phyloP scores from a whole-genome alignment of 2,797 vertebrate genomes.

The Miichthys miiuy region DNA sequence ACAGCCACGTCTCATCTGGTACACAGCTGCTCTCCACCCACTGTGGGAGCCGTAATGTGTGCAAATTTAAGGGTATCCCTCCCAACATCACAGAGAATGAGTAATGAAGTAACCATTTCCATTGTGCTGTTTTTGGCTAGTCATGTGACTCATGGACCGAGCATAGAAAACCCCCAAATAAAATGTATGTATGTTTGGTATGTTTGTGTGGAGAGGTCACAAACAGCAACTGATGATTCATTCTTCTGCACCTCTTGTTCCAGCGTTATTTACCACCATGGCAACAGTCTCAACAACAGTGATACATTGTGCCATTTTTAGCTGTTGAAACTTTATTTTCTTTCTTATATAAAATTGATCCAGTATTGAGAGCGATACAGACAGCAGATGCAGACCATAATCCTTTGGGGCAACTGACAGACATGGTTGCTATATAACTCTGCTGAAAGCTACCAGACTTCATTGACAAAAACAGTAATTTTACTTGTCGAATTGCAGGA shows the following conservation, averaged over 20 bases:
- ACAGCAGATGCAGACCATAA: no score
- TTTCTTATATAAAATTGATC: no score
- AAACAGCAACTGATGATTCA: constrained; percentile 37
- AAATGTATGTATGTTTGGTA: neutral
- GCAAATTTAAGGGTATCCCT: constrained; percentile 25
- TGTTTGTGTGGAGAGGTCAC: constrained; percentile 4
- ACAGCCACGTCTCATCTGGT: constrained; percentile 29
- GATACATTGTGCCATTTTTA: neutral
- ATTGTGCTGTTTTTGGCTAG: constrained; percentile 8
- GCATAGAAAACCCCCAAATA: constrained; percentile 32
- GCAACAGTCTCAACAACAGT: neutral
- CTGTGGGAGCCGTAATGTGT: neutral
- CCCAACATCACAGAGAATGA: constrained; percentile 21
- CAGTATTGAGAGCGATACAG: no score
- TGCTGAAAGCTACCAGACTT: no score
- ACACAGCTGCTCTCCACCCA: constrained; percentile 20
- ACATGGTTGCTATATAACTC: no score
- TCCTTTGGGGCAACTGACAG: no score
- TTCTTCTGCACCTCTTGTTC: constrained; percentile 10
- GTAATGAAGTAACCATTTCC: constrained; percentile 31
- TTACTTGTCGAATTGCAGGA: no score
- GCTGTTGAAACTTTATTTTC: no score
- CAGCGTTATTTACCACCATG: constrained; percentile 10
- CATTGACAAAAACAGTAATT: no score
- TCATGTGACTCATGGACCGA: constrained; percentile 38